A percentile compares a stretch with the other conserved stretches of the same genome.
Evolutionary conservation across 2,888 invertebrate genomes (phyloP).

Genomic region (Myopa testacea): DNA sequence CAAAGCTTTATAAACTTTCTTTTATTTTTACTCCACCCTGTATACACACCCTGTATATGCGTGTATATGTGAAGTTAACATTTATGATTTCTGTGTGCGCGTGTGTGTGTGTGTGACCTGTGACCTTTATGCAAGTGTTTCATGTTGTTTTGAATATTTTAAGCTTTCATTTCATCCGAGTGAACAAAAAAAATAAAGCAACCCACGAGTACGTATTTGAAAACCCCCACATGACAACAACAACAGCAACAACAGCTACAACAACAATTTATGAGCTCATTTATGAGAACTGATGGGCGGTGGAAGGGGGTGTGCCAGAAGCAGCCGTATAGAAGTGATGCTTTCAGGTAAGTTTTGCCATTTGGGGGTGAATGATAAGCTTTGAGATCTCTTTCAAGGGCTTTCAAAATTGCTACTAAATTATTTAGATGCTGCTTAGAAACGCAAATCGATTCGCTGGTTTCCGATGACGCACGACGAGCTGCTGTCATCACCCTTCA

Average conservation of each 20-base stretch:
- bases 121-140: neutral
- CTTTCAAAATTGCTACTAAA: slow-evolving; percentile 8
- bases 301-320: neutral
- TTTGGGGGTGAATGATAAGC: no score
- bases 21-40: no score
- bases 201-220: neutral
- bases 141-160: slow-evolving; percentile 7
- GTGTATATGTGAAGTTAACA: neutral
- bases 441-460: neutral
- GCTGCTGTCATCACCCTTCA: no score
- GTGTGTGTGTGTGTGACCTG: neutral
- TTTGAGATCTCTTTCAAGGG: neutral
- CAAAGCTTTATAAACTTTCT: no score
- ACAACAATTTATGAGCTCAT: neutral
- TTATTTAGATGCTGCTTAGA: neutral
- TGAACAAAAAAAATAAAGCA: neutral
- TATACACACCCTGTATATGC: neutral
- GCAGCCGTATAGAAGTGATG: no score
- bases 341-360: no score
- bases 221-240: neutral
- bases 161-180: slow-evolving; percentile 2
- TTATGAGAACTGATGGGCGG: neutral
- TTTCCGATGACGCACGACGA: no score
- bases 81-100: neutral
- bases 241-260: neutral